phyloP scores from a whole-genome alignment of 1,140 invertebrate genomes.

The Drosophila varians region DNA sequence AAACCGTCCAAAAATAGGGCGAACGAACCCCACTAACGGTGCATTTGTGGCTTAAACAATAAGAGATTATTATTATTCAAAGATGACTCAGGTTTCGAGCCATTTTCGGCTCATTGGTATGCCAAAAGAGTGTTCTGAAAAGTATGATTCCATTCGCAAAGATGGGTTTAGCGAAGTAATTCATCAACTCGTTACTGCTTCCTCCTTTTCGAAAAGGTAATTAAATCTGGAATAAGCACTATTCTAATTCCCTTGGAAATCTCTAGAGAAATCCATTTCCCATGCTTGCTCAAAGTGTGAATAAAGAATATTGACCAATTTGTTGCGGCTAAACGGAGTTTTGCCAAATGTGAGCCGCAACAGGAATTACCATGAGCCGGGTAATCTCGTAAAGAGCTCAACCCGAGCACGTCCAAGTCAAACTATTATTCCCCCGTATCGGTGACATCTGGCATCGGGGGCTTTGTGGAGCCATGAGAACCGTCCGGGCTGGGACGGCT shows the following conservation, averaged over 20 bases:
- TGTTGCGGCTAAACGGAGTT: neutral
- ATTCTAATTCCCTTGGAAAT: too few relatives aligned
- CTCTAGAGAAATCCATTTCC: neutral
- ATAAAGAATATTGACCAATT: neutral
- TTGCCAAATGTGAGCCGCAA: neutral
- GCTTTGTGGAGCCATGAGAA: slow-evolving; percentile 33
- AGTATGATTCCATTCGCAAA: neutral
- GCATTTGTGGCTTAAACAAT: slow-evolving; percentile 21
- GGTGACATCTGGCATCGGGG: slow-evolving; percentile 23
- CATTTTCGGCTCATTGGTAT: slow-evolving; percentile 1
- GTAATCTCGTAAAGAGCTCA: slow-evolving; percentile 2
- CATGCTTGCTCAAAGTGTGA: neutral
- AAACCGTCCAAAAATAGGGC: neutral
- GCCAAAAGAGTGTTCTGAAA: neutral
- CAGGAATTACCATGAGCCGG: neutral
- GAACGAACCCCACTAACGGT: slow-evolving; percentile 38
- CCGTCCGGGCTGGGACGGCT: neutral
- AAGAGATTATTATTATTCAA: slow-evolving; percentile 16
- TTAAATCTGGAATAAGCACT: neutral
- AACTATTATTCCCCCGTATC: slow-evolving; percentile 42
- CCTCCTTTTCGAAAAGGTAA: neutral
- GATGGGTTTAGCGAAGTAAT: too few relatives aligned
- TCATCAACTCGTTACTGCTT: neutral
- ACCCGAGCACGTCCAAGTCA: slow-evolving; percentile 16
- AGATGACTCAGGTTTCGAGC: slow-evolving; percentile 20